Conservation (phyloP, 92 coral and sea anemone genomes). For the Virgularia gustaviana region DNA sequence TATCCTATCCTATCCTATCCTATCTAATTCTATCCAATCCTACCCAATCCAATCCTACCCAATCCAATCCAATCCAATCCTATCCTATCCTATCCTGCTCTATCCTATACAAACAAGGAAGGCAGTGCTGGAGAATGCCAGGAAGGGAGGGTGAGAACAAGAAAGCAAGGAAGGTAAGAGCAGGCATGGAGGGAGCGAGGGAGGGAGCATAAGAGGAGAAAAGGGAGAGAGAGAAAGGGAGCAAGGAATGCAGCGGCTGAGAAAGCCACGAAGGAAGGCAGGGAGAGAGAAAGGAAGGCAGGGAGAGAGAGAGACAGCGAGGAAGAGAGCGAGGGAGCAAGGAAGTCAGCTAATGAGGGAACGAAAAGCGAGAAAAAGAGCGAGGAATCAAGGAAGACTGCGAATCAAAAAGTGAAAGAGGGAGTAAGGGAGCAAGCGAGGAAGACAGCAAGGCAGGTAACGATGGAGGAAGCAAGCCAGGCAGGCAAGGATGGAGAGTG, state of each 20-base stretch:
- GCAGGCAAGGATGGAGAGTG: neutral
- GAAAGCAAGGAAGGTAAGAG: neutral
- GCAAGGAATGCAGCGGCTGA: neutral
- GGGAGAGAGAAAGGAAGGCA: neutral
- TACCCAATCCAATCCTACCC: neutral
- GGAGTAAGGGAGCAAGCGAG: neutral
- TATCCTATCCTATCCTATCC: neutral
- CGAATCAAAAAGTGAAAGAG: neutral
- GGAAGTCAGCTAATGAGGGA: too few relatives aligned
- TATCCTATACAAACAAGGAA: neutral
- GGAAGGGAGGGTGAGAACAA: neutral
- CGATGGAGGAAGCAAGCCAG: neutral
- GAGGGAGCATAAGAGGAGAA: neutral
- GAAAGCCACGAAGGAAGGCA: neutral
- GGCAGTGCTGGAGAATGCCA: neutral
- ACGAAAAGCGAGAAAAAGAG: too few relatives aligned
- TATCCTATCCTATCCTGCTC: neutral
- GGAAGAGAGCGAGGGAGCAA: neutral
- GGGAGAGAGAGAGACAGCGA: neutral
- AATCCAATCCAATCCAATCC: neutral
- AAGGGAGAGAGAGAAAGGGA: neutral
- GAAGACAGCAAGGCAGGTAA: neutral
- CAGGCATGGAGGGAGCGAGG: neutral
- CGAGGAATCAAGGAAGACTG: neutral
- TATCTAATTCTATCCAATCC: neutral